These are phyloP conservation scores for Phrynosoma blainvillii DNA, from an alignment of 2,113 vertebrate species.

Conservation along the genomic window DNA sequence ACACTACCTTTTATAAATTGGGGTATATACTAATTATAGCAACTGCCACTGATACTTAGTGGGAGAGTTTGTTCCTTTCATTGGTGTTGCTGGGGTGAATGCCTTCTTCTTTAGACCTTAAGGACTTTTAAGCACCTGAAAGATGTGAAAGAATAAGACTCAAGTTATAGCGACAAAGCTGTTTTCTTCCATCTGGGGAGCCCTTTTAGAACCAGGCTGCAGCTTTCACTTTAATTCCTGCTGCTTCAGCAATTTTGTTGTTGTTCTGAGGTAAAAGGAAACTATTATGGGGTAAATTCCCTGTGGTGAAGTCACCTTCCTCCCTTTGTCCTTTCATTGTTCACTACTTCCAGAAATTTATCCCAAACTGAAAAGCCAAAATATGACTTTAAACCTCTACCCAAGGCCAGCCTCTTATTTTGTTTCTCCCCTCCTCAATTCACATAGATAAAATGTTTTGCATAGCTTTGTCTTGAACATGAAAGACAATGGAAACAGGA, in stretches of 20 bases:
- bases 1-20: too few relatives aligned
- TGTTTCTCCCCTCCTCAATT: background rate
- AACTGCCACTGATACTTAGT: background rate
- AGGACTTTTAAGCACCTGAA: background rate
- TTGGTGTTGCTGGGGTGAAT: background rate
- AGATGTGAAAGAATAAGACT: background rate
- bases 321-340: background rate
- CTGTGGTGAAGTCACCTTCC: background rate
- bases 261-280: background rate
- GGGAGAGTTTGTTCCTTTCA: background rate
- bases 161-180: background rate
- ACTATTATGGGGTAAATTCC: background rate
- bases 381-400: background rate
- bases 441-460: background rate
- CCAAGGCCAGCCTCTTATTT: background rate
- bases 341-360: slow-evolving; percentile 21
- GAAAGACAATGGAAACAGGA: background rate
- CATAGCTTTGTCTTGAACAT: background rate
- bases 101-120: background rate
- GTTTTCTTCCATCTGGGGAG: background rate
- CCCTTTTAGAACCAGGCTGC: background rate
- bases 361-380: slow-evolving; percentile 35
- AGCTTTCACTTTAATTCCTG: slow-evolving; percentile 13
- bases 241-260: slow-evolving; percentile 5
- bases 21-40: background rate